Evolutionary conservation across 2,113 vertebrate species (phyloP).

Genomic region (Chascanopsetta lugubris): DNA sequence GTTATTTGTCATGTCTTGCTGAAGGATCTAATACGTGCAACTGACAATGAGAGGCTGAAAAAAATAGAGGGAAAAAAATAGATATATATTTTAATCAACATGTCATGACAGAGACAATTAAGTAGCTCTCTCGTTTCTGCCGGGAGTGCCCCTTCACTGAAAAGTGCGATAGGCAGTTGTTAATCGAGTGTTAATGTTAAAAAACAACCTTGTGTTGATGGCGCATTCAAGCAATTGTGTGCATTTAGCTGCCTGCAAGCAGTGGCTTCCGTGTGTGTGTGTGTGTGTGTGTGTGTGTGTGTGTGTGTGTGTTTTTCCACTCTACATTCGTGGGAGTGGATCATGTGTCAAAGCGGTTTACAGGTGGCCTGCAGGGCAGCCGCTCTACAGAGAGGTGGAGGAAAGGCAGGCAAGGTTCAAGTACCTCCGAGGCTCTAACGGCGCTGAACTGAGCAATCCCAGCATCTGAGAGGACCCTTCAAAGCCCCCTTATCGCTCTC

Average conservation of each 20-base stretch:
- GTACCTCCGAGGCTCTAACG: constrained; percentile 66
- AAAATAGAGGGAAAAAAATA: constrained; percentile 8
- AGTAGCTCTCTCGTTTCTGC: constrained; percentile 47
- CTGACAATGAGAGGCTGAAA: constrained; percentile 19
- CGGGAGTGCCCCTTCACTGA: constrained; percentile 53
- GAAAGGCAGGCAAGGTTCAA: constrained; percentile 66
- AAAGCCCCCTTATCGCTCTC: constrained; percentile 59
- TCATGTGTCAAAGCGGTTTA: constrained; percentile 78
- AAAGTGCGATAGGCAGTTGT: constrained; percentile 37
- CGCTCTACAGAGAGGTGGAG: constrained; percentile 65
- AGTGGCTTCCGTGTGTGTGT: background rate
- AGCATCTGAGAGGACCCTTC: constrained; percentile 65
- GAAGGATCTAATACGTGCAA: constrained; percentile 64
- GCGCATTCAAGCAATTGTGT: constrained; percentile 53
- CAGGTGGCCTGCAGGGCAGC: constrained; percentile 78
- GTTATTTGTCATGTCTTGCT: constrained; percentile 67
- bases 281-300: background rate
- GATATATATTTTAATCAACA: constrained; percentile 28
- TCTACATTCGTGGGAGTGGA: constrained; percentile 76
- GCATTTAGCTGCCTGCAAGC: constrained; percentile 38
- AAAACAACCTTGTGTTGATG: constrained; percentile 69
- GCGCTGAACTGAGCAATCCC: constrained; percentile 61
- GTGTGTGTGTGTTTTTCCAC: constrained; percentile 58
- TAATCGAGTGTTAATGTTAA: constrained; percentile 75
- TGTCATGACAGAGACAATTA: constrained; percentile 32